A percentile compares a stretch with the other conserved stretches of the same genome.
Conservation (phyloP, 2,113 vertebrate species). For the Lycaon pictus region DNA sequence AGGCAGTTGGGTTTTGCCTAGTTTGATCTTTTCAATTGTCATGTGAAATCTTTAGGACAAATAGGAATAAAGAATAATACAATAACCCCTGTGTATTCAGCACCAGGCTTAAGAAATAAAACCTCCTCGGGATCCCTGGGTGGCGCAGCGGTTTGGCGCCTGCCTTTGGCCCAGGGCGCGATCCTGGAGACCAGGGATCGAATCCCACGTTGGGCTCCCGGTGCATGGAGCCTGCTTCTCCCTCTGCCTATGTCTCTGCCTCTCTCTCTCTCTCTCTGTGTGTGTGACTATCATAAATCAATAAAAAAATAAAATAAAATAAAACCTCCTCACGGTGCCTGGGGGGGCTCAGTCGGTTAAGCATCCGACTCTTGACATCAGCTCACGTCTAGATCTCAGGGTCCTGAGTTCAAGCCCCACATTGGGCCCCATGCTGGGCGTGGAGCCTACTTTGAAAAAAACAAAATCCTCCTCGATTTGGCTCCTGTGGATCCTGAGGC, state of each 20-base stretch:
- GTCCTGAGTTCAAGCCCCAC: background rate
- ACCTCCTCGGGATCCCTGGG: background rate
- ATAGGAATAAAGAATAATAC: background rate
- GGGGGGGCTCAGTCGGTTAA: background rate
- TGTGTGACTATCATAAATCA: too few relatives aligned
- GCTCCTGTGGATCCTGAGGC: background rate
- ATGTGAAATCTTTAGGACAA: background rate
- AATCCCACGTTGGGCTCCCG: too few relatives aligned
- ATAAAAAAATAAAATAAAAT: background rate
- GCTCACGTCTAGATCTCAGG: background rate
- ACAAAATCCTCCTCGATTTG: background rate
- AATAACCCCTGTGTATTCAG: background rate
- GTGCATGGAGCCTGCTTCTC: too few relatives aligned
- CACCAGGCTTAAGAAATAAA: background rate
- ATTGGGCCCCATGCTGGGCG: background rate
- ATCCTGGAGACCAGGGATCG: too few relatives aligned
- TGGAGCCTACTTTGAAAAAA: background rate
- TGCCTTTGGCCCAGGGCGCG: too few relatives aligned
- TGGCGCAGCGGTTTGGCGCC: background rate
- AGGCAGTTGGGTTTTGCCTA: background rate
- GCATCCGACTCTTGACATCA: background rate
- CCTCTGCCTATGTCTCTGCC: too few relatives aligned
- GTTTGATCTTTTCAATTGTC: background rate
- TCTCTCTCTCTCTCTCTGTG: too few relatives aligned
- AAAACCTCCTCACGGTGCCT: background rate